phyloP scores from a whole-genome alignment of 2,113 vertebrate genomes.

The Pholis gunnellus region DNA sequence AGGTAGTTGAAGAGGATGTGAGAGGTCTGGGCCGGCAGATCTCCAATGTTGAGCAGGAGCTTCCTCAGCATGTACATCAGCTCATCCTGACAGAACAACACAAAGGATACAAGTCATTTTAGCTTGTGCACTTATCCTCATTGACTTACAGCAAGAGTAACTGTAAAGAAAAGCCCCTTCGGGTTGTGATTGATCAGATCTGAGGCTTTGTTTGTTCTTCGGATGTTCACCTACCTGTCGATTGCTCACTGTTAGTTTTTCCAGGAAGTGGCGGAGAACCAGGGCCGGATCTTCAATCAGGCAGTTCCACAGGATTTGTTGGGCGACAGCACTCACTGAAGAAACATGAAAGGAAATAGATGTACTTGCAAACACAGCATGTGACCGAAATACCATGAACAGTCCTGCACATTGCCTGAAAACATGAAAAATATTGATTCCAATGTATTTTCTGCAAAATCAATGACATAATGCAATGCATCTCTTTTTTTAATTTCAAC shows the following conservation, averaged over 20 bases:
- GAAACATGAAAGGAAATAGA: background rate
- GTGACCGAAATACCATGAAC: background rate
- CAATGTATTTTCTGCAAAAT: background rate
- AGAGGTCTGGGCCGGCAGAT: slow-evolving; percentile 97
- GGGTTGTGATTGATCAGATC: background rate
- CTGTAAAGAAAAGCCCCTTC: background rate
- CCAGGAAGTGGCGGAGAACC: slow-evolving; percentile 96
- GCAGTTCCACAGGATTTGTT: slow-evolving; percentile 99
- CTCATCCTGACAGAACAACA: slow-evolving; percentile 87
- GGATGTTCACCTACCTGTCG: slow-evolving; percentile 86
- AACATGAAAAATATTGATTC: background rate
- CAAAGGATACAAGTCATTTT: background rate
- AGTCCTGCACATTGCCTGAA: too few relatives aligned
- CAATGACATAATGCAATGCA: background rate
- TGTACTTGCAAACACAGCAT: background rate
- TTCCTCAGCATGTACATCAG: slow-evolving; percentile 99
- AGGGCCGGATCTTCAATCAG: slow-evolving; percentile 98
- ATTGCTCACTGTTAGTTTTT: slow-evolving; percentile 98
- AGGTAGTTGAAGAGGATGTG: slow-evolving; percentile 99
- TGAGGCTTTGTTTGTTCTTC: background rate
- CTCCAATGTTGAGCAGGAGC: slow-evolving; percentile 95
- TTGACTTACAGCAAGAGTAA: background rate
- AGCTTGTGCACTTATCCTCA: background rate
- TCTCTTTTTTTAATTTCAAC: background rate
- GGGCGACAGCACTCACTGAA: slow-evolving; percentile 96